Base-by-base conservation (phyloP, 2,797 vertebrate species). In the Picus viridis region DNA sequence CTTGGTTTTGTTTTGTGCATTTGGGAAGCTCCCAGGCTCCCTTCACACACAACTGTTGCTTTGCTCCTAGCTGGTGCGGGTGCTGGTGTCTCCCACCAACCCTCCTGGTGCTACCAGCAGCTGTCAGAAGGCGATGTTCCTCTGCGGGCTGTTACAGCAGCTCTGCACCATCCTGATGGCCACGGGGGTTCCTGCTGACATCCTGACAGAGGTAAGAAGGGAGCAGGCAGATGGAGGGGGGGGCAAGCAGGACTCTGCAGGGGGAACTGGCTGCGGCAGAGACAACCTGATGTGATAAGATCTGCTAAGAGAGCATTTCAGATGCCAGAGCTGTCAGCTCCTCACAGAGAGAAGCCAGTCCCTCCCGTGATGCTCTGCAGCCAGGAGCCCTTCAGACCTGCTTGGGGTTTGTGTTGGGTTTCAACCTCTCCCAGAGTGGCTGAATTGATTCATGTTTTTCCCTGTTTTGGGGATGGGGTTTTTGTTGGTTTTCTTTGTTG, bases 91-190 rank as follows among this genome's bases (percentile, higher is more conserved):
- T 73, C 99, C 99, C 26, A 99, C 98, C 20, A 99, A 99, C 92
- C 98, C 99, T 68, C 99, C 99, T 2, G 99, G 99, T 86, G 99
- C 99, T 10, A 98, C 99, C 17, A 98, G 98, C 94, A 99, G 98
- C 95, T 99, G 99, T 92, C 99, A 99, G 97, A 99, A 98, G 96
- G 98, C 98, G 16, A 99, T 99, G 99, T 99, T 98, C 94, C 99
- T 99, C 96, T 99, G 99, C 41, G 99, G 98, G n/a, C 96, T 99
- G 57, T 90, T 99, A 56, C 99, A 99, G 93, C 99, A 99, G 97
- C 98, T 99, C 86, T 99, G 99, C 82, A 99, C 98, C 22, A 99
- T 99, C 97, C 98, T 99, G 58, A 99, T 99, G 99, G 99, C 99
- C 22, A 99, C 99, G 0, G 99, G 99, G 1, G 99, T 99, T 77